Evolutionary conservation across 2,888 invertebrate species (phyloP), one percentile per base, ranked within the genome.

Genomic region (Xestia ashworthii): DNA sequence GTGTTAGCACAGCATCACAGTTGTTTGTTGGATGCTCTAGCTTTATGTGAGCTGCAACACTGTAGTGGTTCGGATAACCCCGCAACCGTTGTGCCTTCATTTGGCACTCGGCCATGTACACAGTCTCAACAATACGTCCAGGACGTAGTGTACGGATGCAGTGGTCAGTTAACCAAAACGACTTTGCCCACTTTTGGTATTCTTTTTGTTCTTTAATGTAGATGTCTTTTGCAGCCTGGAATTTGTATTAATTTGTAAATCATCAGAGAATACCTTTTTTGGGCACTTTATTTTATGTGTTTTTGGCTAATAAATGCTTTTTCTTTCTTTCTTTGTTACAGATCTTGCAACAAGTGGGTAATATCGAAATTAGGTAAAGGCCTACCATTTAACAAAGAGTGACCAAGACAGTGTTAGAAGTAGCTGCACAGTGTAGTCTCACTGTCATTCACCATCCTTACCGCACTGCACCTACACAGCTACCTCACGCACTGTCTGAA

Each of bases 121-220:
- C 90, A 0, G 83, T 85, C 67, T 96, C 96, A 2, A 95, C 86
- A 0, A 80, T 70, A 0, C 94, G 95, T 60, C 94, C 95, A 0
- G 96, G 95, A 0, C 94, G 90, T 2, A 96, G 80, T 0, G 94
- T 95, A 16, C 95, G 87, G 3, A 93, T 88, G 68, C 94, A 95
- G 50, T 95, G 94, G 6, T 84, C 88, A 0, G 83, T 92, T 0
- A 86, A 77, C 96, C 96, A 96, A 0, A 93, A 75, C 0, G 87
- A 74, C 79, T 93, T 95, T 0, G 95, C 95, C 96, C 96, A 96
- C 69, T 93, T 93, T 81, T 88, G 87, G 81, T 88, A 96, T 68
- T 95, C 95, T 74, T 93, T 87, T 80, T 96, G 94, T 81, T 96
- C 96, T 55, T 92, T 90, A 60, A 88, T 78, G 75, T 96, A 96